Conservation (phyloP, 2,888 invertebrate species). For the Amorpha juglandis region DNA sequence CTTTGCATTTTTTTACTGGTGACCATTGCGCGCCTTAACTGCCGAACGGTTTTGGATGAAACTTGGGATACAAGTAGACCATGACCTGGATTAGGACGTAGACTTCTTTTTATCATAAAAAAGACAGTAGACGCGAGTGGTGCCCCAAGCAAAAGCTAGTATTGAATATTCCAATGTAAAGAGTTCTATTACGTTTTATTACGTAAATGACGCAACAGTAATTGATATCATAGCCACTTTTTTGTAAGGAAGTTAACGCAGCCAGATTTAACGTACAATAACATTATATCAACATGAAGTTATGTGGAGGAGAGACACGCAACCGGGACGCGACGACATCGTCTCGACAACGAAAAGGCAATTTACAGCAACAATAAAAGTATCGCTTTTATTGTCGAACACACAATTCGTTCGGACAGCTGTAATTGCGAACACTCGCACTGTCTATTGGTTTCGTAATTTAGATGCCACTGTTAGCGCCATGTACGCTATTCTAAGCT, state of each 20-base stretch:
- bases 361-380: conserved; percentile 80
- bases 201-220: not conserved
- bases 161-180: conserved; percentile 7
- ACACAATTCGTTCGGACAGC: conserved; percentile 79
- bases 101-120: too few species aligned
- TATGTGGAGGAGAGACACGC: conserved; percentile 55
- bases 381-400: conserved; percentile 79
- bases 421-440: conserved; percentile 77
- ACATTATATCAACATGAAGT: conserved; percentile 69
- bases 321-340: conserved; percentile 60
- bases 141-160: not conserved
- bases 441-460: conserved; percentile 78
- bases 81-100: too few species aligned
- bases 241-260: conserved; percentile 26
- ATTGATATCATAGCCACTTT: not conserved
- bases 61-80: too few species aligned
- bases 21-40: too few species aligned
- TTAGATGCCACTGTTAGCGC: conserved; percentile 71
- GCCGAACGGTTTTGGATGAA: too few species aligned
- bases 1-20: too few species aligned
- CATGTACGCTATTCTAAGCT: conserved; percentile 51
- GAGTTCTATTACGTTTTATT: not conserved
- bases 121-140: too few species aligned
- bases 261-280: conserved; percentile 59
- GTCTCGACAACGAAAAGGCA: conserved; percentile 62